Evolutionary conservation across 2,113 vertebrate species (phyloP).

Genomic region (Patagioenas fasciata): DNA sequence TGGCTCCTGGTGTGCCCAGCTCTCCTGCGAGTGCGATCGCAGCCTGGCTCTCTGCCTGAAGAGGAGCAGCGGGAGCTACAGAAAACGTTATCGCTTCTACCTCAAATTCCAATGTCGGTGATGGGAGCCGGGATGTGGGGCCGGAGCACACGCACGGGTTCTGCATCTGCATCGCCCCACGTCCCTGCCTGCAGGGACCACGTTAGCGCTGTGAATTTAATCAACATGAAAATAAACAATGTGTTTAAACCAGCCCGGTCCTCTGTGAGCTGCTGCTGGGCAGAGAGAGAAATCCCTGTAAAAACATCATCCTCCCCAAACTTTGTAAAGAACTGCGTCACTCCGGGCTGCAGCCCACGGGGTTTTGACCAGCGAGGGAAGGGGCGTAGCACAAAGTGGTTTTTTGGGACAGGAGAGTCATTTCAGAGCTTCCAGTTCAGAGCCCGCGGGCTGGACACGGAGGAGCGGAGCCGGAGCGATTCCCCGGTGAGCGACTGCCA

Average conservation of each 20-base stretch:
- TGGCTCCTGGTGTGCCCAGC: background rate
- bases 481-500: background rate
- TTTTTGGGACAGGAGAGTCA: background rate
- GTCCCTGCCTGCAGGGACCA: accelerated
- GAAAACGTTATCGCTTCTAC: background rate
- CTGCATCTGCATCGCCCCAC: accelerated
- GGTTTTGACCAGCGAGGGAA: background rate
- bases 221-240: background rate
- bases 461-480: background rate
- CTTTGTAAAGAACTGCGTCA: conserved; percentile 15
- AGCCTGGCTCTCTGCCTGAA: conserved; percentile 62
- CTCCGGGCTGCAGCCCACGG: background rate
- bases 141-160: accelerated
- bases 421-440: background rate
- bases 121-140: accelerated
- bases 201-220: accelerated
- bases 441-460: background rate
- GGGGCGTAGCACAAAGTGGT: background rate
- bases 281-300: background rate
- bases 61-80: background rate
- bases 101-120: accelerated
- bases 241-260: accelerated
- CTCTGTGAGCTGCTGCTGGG: background rate
- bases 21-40: conserved; percentile 69
- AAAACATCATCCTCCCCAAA: background rate